Conservation (phyloP, 53 echinoderm and acorn worm genomes). For the Zoroaster sp. region DNA sequence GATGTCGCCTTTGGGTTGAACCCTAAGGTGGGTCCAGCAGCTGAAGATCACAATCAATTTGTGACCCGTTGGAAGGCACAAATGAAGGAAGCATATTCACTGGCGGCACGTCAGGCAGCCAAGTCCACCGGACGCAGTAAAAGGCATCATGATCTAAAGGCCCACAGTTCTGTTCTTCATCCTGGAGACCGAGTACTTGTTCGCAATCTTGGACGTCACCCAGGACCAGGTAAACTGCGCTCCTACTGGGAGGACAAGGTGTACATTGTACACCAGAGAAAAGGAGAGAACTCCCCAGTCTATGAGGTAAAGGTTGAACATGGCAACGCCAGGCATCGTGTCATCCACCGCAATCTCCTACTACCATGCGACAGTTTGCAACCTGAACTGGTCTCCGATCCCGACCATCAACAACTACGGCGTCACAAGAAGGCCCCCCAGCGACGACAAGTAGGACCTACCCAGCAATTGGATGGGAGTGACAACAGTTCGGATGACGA, state of each 20-base stretch:
- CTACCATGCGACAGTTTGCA: no score
- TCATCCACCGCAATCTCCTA: conserved; percentile 51
- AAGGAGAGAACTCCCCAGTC: conserved; percentile 58
- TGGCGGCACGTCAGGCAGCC: conserved; percentile 22
- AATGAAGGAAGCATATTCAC: no score
- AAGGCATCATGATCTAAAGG: conserved; percentile 38
- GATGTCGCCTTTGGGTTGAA: conserved; percentile 6
- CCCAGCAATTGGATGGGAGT: no score
- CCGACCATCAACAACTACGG: no score
- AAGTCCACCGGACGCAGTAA: conserved; percentile 32
- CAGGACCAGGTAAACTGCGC: conserved; percentile 64
- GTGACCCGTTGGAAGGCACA: conserved; percentile 19
- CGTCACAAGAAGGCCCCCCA: no score
- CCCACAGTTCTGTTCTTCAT: no score
- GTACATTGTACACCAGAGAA: conserved; percentile 35
- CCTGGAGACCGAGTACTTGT: conserved; percentile 70
- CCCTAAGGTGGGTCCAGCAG: conserved; percentile 1
- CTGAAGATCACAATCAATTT: no score
- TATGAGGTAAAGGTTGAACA: conserved; percentile 60
- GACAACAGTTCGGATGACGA: no score
- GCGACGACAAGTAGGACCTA: no score
- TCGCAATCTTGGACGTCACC: conserved; percentile 38
- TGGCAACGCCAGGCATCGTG: conserved; percentile 14
- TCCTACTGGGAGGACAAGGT: conserved; percentile 63
- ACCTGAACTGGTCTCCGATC: no score